Conservation (phyloP, 2,113 vertebrate genomes). For the Laticauda colubrina region DNA sequence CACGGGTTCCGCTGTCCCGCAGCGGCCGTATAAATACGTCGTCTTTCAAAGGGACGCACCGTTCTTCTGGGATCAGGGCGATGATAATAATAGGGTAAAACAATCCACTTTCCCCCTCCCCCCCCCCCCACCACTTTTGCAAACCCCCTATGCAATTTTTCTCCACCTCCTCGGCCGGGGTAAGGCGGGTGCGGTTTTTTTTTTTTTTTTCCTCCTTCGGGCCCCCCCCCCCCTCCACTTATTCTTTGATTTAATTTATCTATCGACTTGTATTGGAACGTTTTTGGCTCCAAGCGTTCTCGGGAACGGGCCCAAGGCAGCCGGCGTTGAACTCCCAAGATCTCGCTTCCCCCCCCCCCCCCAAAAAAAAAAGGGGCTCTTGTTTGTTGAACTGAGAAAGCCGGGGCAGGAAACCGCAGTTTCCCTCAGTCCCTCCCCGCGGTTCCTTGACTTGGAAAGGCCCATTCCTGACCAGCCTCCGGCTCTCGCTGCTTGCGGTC, state of each 20-base stretch:
- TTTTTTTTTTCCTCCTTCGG: no score
- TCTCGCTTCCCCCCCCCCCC: constrained; percentile 19
- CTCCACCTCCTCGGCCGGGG: no score
- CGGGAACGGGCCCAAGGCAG: constrained; percentile 44
- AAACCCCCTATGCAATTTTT: no score
- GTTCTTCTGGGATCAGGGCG: constrained; percentile 14
- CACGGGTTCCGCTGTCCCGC: background rate
- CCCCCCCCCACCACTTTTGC: constrained; percentile 17
- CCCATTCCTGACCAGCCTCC: constrained; percentile 48
- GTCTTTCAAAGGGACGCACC: background rate
- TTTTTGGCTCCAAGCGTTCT: constrained; percentile 55
- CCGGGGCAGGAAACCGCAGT: constrained; percentile 69
- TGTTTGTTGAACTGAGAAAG: constrained; percentile 61
- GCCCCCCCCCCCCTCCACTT: background rate
- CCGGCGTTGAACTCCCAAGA: constrained; percentile 11
- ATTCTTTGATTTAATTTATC: background rate
- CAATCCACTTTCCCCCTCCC: background rate
- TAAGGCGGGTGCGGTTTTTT: no score
- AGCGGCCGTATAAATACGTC: background rate
- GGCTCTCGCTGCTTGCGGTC: constrained; percentile 25
- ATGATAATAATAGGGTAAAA: background rate
- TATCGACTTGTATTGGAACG: constrained; percentile 2
- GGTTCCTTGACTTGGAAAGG: constrained; percentile 64
- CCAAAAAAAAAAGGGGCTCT: constrained; percentile 49
- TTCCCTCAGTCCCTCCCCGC: constrained; percentile 67